Percentiles rank a stretch among this genome's conserved stretches.
phyloP scores from a whole-genome alignment of 2,888 invertebrate species.

The Antheraea yamamai region DNA sequence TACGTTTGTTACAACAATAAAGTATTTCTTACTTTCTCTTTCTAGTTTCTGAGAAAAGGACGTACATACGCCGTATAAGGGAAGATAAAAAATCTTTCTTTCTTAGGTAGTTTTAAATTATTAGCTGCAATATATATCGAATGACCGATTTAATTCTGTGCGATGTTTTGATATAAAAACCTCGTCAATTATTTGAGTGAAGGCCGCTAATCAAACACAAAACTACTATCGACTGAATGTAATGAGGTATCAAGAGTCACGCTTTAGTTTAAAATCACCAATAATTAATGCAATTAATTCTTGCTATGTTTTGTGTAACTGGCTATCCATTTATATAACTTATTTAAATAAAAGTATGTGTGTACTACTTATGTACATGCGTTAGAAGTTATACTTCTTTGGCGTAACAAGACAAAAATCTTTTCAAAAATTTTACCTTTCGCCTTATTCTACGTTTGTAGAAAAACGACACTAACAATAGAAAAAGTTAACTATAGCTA shows the following conservation, averaged over 20 bases:
- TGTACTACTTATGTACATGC: no score
- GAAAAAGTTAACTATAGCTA: no score
- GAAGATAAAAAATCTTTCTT: background rate
- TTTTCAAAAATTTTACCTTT: no score
- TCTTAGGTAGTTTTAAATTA: background rate
- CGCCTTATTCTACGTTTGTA: no score
- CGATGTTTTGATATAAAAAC: conserved; percentile 29
- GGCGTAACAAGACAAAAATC: no score
- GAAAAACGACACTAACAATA: no score
- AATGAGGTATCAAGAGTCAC: conserved; percentile 32
- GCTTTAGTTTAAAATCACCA: background rate
- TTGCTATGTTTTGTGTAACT: background rate
- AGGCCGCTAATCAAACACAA: conserved; percentile 48
- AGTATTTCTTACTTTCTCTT: no score
- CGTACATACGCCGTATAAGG: background rate
- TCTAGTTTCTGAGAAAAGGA: background rate
- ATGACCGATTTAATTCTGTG: background rate
- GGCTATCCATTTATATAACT: background rate
- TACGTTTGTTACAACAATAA: no score
- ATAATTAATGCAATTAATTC: background rate
- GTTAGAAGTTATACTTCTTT: no score
- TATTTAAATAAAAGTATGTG: background rate
- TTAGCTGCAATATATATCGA: background rate
- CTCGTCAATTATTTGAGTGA: conserved; percentile 58
- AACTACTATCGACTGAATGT: conserved; percentile 31